phyloP scores from a whole-genome alignment of 2,113 vertebrate species.

The Xenotilapia leptura region DNA sequence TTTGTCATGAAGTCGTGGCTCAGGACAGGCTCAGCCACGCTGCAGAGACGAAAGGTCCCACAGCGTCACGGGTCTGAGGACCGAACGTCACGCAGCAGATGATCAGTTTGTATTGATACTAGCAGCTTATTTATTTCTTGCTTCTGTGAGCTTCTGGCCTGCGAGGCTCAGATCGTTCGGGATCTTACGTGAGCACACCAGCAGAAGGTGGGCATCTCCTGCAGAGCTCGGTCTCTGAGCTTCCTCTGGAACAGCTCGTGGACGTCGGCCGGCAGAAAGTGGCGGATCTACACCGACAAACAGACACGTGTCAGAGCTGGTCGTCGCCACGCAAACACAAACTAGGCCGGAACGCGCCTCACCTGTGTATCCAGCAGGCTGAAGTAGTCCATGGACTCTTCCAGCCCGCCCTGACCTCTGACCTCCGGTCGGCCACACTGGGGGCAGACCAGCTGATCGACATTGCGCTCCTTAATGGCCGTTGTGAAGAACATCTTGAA shows the following conservation, averaged over 20 bases:
- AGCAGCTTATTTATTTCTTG: not conserved
- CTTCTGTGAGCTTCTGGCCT: not conserved
- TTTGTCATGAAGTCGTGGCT: not conserved
- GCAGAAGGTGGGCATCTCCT: conserved; percentile 72
- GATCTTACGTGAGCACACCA: conserved; percentile 76
- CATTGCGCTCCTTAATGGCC: conserved; percentile 70
- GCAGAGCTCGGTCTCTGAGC: conserved; percentile 71
- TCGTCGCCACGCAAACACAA: not conserved
- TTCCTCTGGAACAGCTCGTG: conserved; percentile 79
- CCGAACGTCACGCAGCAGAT: not conserved
- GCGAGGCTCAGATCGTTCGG: not conserved
- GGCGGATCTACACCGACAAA: conserved; percentile 60
- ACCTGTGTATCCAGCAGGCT: conserved; percentile 76
- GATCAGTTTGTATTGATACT: not conserved
- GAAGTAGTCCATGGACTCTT: conserved; percentile 72
- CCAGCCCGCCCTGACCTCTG: conserved; percentile 27
- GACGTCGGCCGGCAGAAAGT: conserved; percentile 64
- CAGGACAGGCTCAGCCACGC: not conserved
- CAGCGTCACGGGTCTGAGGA: not conserved
- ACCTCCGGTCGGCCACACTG: conserved; percentile 68
- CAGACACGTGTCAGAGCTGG: not conserved
- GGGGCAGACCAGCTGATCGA: conserved; percentile 68
- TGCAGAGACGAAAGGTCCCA: not conserved
- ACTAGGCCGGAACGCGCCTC: not conserved
- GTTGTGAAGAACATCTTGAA: conserved; percentile 69